Percentiles rank a stretch among this genome's conserved stretches.
phyloP scores from a whole-genome alignment of 2,797 vertebrate species.

The Argyrosomus regius region DNA sequence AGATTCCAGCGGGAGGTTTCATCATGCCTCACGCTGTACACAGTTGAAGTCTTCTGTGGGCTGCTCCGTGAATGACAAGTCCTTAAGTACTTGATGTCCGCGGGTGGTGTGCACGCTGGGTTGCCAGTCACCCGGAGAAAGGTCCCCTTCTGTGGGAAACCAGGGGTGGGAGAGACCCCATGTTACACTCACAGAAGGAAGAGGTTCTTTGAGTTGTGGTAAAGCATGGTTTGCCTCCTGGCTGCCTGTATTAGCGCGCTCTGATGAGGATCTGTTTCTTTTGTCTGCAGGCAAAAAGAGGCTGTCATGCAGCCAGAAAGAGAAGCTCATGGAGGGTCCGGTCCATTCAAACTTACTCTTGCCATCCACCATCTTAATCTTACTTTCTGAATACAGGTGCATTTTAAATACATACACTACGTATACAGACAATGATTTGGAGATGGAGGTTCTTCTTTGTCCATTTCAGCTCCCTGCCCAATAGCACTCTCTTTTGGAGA shows the following conservation, averaged over 20 bases:
- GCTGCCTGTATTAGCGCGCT: slow-evolving; percentile 44
- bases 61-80: slow-evolving; percentile 59
- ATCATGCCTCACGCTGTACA: slow-evolving; percentile 49
- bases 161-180: slow-evolving; percentile 32
- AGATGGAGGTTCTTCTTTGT: slow-evolving; percentile 39
- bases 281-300: slow-evolving; percentile 69
- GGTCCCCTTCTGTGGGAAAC: slow-evolving; percentile 49
- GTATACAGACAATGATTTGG: background rate
- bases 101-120: slow-evolving; percentile 44
- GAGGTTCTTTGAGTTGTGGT: slow-evolving; percentile 28
- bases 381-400: slow-evolving; percentile 22
- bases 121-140: slow-evolving; percentile 65
- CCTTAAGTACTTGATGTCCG: slow-evolving; percentile 59
- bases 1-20: slow-evolving; percentile 59
- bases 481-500: slow-evolving; percentile 76
- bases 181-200: slow-evolving; percentile 23
- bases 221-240: slow-evolving; percentile 26
- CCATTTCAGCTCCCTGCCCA: slow-evolving; percentile 57
- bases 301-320: slow-evolving; percentile 66
- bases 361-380: slow-evolving; percentile 21
- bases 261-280: slow-evolving; percentile 66
- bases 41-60: slow-evolving; percentile 51
- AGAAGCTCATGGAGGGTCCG: slow-evolving; percentile 12
- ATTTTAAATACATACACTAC: slow-evolving; percentile 10
- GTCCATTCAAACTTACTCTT: slow-evolving; percentile 15